Percentiles rank a stretch among this genome's conserved stretches.
These are phyloP conservation scores for Crotophaga sulcirostris DNA, from an alignment of 2,113 vertebrate genomes.

Conservation along the genomic window DNA sequence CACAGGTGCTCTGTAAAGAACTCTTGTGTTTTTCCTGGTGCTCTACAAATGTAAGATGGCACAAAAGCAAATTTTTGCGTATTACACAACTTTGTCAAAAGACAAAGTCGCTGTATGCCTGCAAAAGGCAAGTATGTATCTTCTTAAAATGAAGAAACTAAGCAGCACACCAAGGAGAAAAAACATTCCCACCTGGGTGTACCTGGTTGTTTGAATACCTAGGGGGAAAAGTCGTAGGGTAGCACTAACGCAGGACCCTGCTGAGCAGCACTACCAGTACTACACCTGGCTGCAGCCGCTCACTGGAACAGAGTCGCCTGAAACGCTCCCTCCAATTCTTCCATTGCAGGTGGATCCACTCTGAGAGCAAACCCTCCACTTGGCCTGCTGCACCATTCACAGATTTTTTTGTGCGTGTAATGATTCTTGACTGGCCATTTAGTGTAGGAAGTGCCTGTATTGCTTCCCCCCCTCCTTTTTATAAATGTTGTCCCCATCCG, in stretches of 20 bases:
- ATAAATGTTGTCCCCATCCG: slow-evolving; percentile 18
- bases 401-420: background rate
- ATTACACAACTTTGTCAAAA: background rate
- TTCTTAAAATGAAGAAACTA: background rate
- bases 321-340: background rate
- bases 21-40: slow-evolving; percentile 27
- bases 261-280: background rate
- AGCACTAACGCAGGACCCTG: background rate
- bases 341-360: slow-evolving; percentile 31
- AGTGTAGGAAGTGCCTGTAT: slow-evolving; percentile 33
- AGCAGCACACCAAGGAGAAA: background rate
- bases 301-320: background rate
- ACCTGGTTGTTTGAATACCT: background rate
- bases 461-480: background rate
- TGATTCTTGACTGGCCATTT: slow-evolving; percentile 32
- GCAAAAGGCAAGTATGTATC: background rate
- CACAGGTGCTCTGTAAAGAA: background rate
- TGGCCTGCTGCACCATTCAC: background rate
- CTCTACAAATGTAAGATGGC: background rate
- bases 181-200: background rate
- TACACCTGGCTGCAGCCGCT: background rate
- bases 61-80: background rate
- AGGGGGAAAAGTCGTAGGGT: background rate
- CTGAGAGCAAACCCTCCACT: slow-evolving; percentile 12
- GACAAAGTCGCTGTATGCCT: background rate